Evolutionary conservation across 1,140 invertebrate genomes (phyloP).

Genomic region (Apis laboriosa): DNA sequence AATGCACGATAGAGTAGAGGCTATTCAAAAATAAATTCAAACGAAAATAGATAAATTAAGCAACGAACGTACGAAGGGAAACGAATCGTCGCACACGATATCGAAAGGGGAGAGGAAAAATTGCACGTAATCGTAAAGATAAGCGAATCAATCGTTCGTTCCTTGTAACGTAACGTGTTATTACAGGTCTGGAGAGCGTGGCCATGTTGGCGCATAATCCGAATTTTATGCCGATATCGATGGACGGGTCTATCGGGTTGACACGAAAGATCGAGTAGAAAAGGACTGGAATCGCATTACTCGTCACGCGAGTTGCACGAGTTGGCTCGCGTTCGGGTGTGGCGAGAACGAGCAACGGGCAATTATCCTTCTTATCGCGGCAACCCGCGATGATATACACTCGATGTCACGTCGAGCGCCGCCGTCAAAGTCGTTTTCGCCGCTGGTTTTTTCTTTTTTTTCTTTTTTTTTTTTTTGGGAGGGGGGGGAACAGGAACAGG

Average conservation of each 20-base stretch:
- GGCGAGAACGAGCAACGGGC: conserved; percentile 62
- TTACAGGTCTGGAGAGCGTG: background rate
- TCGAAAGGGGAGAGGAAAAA: background rate
- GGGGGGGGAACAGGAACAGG: background rate
- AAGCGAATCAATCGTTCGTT: conserved; percentile 12
- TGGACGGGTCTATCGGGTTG: conserved; percentile 17
- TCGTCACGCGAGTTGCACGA: conserved; percentile 61
- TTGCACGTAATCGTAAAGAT: background rate
- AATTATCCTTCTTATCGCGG: conserved; percentile 65
- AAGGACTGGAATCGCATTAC: conserved; percentile 51
- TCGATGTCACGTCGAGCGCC: conserved; percentile 25
- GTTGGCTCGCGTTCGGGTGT: conserved; percentile 55
- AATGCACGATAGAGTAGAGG: no score
- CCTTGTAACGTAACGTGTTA: background rate
- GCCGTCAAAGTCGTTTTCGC: conserved; percentile 39
- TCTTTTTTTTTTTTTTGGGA: no score
- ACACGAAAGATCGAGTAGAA: conserved; percentile 49
- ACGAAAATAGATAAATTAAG: no score
- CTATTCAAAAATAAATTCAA: no score
- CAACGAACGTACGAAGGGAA: no score
- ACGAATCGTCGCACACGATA: background rate
- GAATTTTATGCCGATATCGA: conserved; percentile 28
- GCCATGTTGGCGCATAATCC: conserved; percentile 5
- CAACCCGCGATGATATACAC: conserved; percentile 10
- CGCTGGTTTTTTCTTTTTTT: conserved; percentile 31